Conservation (phyloP, 2,888 invertebrate species). For the Cheilosia grossa region DNA sequence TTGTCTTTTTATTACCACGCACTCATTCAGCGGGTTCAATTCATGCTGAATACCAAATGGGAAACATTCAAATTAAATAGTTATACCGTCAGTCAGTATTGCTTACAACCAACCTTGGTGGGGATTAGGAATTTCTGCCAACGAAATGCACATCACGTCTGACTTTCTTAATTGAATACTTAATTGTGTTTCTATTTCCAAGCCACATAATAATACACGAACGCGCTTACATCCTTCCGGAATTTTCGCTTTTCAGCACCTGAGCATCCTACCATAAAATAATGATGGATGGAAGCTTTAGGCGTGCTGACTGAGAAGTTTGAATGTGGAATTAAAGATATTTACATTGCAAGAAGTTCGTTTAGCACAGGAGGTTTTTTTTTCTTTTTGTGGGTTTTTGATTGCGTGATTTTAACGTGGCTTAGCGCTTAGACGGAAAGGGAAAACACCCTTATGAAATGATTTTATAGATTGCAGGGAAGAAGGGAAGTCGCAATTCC, state of each 20-base stretch:
- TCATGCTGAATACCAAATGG: constrained; percentile 38
- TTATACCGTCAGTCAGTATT: constrained; percentile 35
- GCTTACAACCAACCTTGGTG: constrained; percentile 11
- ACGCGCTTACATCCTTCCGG: constrained; percentile 45
- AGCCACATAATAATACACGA: constrained; percentile 65
- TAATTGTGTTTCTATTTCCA: constrained; percentile 69
- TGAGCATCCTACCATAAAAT: constrained; percentile 54
- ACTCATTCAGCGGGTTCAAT: constrained; percentile 11
- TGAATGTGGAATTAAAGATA: constrained; percentile 57
- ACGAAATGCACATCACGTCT: constrained; percentile 68
- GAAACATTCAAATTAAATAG: constrained; percentile 43
- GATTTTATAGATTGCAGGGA: background rate
- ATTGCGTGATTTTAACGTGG: constrained; percentile 39
- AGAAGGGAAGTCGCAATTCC: constrained; percentile 2
- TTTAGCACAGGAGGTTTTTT: constrained; percentile 32
- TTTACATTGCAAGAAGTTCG: constrained; percentile 50
- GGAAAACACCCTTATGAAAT: constrained; percentile 5
- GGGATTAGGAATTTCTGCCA: constrained; percentile 17
- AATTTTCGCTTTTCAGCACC: constrained; percentile 62
- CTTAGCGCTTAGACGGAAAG: background rate
- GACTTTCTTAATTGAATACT: constrained; percentile 73
- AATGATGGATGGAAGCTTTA: constrained; percentile 61
- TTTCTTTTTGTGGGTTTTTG: constrained; percentile 41
- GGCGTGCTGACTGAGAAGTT: constrained; percentile 40
- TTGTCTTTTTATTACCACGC: constrained; percentile 28